Conservation (phyloP, 2,113 vertebrate species). For the Struthio camelus region DNA sequence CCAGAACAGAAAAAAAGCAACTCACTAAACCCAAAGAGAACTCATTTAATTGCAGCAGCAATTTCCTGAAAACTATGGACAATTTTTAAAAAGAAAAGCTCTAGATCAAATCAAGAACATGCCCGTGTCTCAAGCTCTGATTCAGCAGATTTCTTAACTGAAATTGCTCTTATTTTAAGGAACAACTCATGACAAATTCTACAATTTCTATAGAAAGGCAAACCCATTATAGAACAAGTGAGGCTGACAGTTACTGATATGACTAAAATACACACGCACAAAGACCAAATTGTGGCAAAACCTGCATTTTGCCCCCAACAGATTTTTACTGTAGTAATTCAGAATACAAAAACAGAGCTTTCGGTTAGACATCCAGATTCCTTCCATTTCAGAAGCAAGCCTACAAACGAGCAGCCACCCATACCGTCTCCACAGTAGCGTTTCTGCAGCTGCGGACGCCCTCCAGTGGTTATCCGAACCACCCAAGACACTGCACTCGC, state of each 20-base stretch:
- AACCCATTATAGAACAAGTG: fast-evolving
- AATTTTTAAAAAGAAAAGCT: neutral
- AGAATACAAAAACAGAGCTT: neutral
- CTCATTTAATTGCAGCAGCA: neutral
- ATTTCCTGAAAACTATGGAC: neutral
- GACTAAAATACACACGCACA: neutral
- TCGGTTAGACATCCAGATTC: neutral
- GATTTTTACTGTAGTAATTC: neutral
- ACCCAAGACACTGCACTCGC: fast-evolving
- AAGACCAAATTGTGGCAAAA: neutral
- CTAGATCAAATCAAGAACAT: neutral
- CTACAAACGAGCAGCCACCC: neutral
- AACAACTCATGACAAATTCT: neutral
- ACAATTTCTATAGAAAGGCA: neutral
- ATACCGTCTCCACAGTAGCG: neutral
- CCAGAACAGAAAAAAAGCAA: neutral
- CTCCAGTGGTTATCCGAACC: neutral
- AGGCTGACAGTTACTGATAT: fast-evolving
- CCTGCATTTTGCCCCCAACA: neutral
- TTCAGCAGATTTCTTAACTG: neutral
- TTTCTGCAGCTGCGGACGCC: neutral
- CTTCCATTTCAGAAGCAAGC: fast-evolving
- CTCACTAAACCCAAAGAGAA: neutral
- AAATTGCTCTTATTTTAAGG: neutral
- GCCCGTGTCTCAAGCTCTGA: neutral